Percentiles rank a stretch among this genome's conserved stretches.
phyloP scores from a whole-genome alignment of 2,113 vertebrate species.

The Lathamus discolor region DNA sequence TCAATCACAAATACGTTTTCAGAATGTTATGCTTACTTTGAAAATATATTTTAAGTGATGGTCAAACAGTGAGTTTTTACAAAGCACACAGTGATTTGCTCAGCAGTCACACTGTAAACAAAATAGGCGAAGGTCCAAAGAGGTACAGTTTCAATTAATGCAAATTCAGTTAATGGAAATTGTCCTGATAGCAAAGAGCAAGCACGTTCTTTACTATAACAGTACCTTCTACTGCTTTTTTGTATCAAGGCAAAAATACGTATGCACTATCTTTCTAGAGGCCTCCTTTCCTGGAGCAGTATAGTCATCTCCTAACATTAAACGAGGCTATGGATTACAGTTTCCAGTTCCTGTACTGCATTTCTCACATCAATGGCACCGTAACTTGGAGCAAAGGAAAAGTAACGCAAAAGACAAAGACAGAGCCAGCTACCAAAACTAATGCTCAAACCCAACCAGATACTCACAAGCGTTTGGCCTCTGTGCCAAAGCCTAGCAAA shows the following conservation, averaged over 20 bases:
- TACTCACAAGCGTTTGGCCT: background rate
- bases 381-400: background rate
- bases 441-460: background rate
- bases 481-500: background rate
- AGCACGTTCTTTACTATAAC: background rate
- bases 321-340: background rate
- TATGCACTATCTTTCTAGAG: background rate
- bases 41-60: background rate
- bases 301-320: background rate
- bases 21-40: background rate
- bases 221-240: background rate
- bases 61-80: background rate
- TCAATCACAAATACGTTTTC: background rate
- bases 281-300: background rate
- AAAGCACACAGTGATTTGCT: background rate
- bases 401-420: background rate
- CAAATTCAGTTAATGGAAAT: background rate
- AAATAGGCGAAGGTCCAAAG: no score
- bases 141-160: background rate
- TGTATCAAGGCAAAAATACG: rapidly evolving
- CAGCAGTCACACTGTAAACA: background rate
- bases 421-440: background rate
- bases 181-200: background rate
- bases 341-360: background rate
- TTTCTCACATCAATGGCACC: background rate